Percentiles rank a stretch among this genome's conserved stretches.
Evolutionary conservation across 2,113 vertebrate species (phyloP).

Genomic region (Puma concolor): DNA sequence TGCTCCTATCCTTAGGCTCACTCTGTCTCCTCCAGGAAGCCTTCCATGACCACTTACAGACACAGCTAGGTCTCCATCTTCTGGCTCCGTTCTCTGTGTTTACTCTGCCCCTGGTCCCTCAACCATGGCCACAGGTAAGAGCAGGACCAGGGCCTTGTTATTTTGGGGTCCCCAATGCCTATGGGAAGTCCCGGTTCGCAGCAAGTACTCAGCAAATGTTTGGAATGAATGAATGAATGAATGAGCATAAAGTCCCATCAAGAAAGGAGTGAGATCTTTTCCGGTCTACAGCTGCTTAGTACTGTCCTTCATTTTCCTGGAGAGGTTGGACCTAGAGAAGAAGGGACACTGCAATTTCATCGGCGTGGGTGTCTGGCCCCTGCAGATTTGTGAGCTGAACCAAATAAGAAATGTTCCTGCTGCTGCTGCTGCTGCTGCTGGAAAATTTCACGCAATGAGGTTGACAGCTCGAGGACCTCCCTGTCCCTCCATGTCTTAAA

Average conservation of each 20-base stretch:
- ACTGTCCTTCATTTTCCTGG: not conserved
- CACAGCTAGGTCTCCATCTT: not conserved
- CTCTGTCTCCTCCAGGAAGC: not conserved
- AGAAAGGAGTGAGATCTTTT: not conserved
- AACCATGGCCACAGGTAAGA: not conserved
- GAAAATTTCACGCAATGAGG: not conserved
- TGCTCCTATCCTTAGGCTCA: not conserved
- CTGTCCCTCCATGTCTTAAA: not conserved
- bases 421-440: not conserved
- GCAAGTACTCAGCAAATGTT: not conserved
- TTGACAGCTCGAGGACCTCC: not conserved
- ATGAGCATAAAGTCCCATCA: too few relatives aligned
- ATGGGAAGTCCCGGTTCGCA: not conserved
- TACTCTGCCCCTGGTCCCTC: not conserved
- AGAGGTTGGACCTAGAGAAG: not conserved
- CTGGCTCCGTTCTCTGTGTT: not conserved
- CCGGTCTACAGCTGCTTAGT: not conserved
- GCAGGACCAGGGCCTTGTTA: not conserved
- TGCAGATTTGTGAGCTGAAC: not conserved
- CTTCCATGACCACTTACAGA: not conserved
- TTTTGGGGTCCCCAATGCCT: not conserved
- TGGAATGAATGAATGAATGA: not conserved
- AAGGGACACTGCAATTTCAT: accelerated
- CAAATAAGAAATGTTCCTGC: not conserved
- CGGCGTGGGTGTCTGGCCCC: accelerated